Evolutionary conservation across 1,140 invertebrate genomes (phyloP).

Genomic region (Drosophila mayri): DNA sequence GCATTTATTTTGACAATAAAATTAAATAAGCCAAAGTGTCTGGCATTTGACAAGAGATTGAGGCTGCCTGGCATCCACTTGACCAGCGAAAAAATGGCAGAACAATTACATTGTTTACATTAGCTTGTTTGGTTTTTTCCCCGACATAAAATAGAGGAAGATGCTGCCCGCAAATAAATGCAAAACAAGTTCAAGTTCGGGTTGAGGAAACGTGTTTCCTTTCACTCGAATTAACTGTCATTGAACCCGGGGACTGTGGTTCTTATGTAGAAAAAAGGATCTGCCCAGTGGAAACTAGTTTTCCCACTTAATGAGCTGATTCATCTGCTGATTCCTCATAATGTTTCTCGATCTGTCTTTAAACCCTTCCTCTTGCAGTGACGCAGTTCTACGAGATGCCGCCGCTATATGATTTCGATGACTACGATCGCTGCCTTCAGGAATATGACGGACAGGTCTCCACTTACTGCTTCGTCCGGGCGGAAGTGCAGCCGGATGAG

Average conservation of each 20-base stretch:
- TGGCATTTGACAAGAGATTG: slow-evolving; percentile 44
- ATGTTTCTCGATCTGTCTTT: slow-evolving; percentile 12
- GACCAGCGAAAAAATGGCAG: slow-evolving; percentile 11
- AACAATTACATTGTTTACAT: slow-evolving; percentile 47
- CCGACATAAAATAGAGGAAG: slow-evolving; percentile 25
- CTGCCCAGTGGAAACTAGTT: slow-evolving; percentile 37
- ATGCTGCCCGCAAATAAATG: slow-evolving; percentile 32
- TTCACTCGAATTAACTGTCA: slow-evolving; percentile 51
- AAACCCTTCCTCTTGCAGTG: slow-evolving; percentile 65
- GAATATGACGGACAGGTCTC: slow-evolving; percentile 60
- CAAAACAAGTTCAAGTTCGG: slow-evolving; percentile 42
- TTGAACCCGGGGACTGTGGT: slow-evolving; percentile 35
- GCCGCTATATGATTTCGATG: slow-evolving; percentile 85
- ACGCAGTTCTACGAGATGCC: slow-evolving; percentile 86
- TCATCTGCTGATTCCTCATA: slow-evolving; percentile 27
- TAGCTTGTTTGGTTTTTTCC: slow-evolving; percentile 7
- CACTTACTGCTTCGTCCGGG: slow-evolving; percentile 86
- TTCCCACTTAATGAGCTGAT: slow-evolving; percentile 51
- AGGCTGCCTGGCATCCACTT: slow-evolving; percentile 20
- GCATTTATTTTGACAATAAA: slow-evolving; percentile 37
- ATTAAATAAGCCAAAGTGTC: slow-evolving; percentile 46
- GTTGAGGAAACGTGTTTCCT: slow-evolving; percentile 62
- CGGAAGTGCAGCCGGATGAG: slow-evolving; percentile 78
- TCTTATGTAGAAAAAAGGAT: slow-evolving; percentile 47
- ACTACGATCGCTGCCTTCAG: slow-evolving; percentile 85